Conservation (phyloP, 2,888 invertebrate species). For the Diarsia mendica region DNA sequence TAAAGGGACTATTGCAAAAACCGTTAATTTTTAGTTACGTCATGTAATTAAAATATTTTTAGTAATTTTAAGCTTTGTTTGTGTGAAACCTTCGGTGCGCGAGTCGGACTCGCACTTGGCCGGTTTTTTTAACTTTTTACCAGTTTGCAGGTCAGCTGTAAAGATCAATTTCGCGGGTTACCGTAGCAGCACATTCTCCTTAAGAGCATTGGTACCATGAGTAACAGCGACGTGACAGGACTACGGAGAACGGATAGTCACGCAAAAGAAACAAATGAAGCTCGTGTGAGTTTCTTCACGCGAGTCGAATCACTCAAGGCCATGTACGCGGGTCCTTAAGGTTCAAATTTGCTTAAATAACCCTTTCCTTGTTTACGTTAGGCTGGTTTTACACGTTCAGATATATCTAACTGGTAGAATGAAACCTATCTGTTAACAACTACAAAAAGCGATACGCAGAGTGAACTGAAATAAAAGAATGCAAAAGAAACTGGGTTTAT, state of each 20-base stretch:
- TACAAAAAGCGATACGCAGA: not conserved
- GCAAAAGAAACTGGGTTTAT: not conserved
- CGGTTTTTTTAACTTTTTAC: not conserved
- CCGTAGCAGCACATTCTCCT: no score
- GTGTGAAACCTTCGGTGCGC: no score
- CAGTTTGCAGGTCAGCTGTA: no score
- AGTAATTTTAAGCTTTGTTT: no score
- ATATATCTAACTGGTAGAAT: not conserved
- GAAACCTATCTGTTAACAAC: not conserved
- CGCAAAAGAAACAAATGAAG: not conserved
- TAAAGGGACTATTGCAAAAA: no score
- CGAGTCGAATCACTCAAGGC: not conserved
- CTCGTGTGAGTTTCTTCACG: not conserved
- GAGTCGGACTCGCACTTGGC: no score
- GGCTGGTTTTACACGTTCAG: not conserved
- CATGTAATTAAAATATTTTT: no score
- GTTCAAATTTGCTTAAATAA: constrained; percentile 5
- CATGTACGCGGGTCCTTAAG: not conserved
- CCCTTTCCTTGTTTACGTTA: constrained; percentile 9
- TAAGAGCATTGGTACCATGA: no score
- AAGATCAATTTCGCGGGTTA: not conserved
- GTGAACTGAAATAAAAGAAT: not conserved
- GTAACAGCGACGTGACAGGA: not conserved
- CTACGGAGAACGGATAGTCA: not conserved
- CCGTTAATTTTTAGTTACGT: no score